Evolutionary conservation across 2,113 vertebrate genomes (phyloP).

Genomic region (Grammomys surdaster): DNA sequence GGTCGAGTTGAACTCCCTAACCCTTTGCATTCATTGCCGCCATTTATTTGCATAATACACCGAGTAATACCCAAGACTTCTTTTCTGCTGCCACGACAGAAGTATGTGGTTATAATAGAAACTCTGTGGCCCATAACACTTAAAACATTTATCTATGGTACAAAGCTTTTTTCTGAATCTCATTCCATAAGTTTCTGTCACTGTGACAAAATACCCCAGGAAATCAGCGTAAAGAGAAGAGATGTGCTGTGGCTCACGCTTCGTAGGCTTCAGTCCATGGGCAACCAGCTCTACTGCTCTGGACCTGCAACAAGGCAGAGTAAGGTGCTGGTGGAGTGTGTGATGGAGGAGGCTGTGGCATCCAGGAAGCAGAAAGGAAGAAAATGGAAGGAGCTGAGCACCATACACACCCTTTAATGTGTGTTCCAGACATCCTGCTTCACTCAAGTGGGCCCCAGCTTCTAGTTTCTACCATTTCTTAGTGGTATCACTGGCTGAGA

Average conservation of each 20-base stretch:
- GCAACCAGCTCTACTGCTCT: not conserved
- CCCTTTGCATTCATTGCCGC: not conserved
- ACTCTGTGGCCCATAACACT: not conserved
- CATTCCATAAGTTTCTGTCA: not conserved
- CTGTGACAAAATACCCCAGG: not conserved
- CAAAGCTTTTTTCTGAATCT: not conserved
- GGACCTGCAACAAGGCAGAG: not conserved
- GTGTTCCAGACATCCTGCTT: not conserved
- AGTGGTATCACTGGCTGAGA: too few species aligned
- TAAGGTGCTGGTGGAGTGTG: not conserved
- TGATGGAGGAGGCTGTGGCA: not conserved
- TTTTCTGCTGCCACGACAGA: not conserved
- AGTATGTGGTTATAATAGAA: not conserved
- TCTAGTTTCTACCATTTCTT: not conserved
- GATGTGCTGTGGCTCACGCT: not conserved
- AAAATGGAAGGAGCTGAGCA: not conserved
- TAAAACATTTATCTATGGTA: not conserved
- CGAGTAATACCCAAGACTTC: not conserved
- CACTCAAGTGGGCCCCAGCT: not conserved
- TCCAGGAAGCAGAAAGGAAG: not conserved
- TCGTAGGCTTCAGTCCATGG: not conserved
- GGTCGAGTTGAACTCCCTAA: not conserved
- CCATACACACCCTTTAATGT: not conserved
- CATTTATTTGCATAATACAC: not conserved
- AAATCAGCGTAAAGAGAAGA: not conserved